Evolutionary conservation across 2,113 vertebrate genomes (phyloP).

Genomic region (Oryzias curvinotus): DNA sequence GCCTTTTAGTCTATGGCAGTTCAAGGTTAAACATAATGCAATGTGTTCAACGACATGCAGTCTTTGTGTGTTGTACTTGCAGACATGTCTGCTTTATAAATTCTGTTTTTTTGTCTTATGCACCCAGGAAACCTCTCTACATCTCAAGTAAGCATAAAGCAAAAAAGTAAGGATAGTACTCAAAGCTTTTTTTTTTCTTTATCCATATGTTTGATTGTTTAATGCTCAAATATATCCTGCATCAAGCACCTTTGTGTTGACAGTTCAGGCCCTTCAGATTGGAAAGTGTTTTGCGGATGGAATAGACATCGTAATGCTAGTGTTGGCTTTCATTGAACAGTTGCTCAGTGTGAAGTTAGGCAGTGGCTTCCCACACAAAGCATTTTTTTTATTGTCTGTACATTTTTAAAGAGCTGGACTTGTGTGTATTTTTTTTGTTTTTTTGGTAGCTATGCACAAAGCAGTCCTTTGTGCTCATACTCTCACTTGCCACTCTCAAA

Average conservation of each 20-base stretch:
- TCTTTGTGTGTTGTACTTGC: background rate
- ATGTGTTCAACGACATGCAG: background rate
- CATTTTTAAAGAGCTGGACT: conserved; percentile 8
- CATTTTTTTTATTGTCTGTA: conserved; percentile 3
- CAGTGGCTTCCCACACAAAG: background rate
- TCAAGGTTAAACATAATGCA: background rate
- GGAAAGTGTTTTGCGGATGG: conserved; percentile 12
- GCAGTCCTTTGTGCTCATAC: conserved; percentile 1
- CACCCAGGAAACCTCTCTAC: conserved; percentile 6
- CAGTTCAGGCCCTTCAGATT: conserved; percentile 28
- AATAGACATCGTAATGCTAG: background rate
- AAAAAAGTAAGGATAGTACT: background rate
- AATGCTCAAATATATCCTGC: background rate
- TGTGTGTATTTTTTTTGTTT: background rate
- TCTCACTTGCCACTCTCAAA: conserved; percentile 24
- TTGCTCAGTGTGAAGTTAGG: background rate
- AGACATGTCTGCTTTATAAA: background rate
- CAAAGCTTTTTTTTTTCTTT: background rate
- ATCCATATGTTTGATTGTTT: conserved; percentile 1
- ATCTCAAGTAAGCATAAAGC: conserved; percentile 4
- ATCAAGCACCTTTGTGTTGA: conserved; percentile 10
- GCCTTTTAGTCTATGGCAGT: background rate
- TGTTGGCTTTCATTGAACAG: background rate
- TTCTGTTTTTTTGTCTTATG: conserved; percentile 9
- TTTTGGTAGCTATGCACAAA: background rate